Evolutionary conservation across 2,888 invertebrate genomes (phyloP).

Genomic region (Hypomecis atomaria): DNA sequence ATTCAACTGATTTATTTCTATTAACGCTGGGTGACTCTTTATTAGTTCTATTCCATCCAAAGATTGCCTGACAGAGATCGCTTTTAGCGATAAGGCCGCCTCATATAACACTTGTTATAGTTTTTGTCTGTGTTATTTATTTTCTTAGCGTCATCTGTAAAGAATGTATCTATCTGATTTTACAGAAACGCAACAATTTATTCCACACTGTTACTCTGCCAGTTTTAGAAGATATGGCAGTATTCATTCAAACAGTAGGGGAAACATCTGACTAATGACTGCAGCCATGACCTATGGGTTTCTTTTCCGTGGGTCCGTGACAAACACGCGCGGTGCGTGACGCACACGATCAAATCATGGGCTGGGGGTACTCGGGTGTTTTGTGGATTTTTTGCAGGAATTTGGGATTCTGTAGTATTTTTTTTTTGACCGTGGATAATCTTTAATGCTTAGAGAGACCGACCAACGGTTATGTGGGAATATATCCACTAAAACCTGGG

Average conservation of each 20-base stretch:
- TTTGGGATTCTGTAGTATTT: neutral
- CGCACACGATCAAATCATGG: constrained; percentile 13
- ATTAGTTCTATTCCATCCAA: too few relatives aligned
- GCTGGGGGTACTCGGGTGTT: constrained; percentile 1
- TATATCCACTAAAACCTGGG: too few relatives aligned
- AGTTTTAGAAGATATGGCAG: neutral
- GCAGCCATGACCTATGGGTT: constrained; percentile 30
- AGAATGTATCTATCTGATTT: neutral
- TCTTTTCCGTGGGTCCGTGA: constrained; percentile 21
- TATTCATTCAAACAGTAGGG: constrained; percentile 9
- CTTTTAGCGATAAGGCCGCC: too few relatives aligned
- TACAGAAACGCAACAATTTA: neutral
- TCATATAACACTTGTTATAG: too few relatives aligned
- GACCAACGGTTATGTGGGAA: too few relatives aligned
- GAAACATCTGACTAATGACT: constrained; percentile 28
- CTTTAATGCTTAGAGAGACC: too few relatives aligned
- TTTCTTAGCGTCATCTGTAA: too few relatives aligned
- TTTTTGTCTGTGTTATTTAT: too few relatives aligned
- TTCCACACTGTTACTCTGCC: neutral
- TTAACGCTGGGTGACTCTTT: too few relatives aligned
- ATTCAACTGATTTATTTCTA: too few relatives aligned
- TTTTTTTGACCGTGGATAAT: too few relatives aligned
- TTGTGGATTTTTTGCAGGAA: neutral
- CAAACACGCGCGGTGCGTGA: constrained; percentile 23
- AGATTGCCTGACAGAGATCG: too few relatives aligned